A percentile compares a stretch with the other conserved stretches of the same genome.
phyloP scores from a whole-genome alignment of 2,888 invertebrate species.

The Allolobophora icterica region DNA sequence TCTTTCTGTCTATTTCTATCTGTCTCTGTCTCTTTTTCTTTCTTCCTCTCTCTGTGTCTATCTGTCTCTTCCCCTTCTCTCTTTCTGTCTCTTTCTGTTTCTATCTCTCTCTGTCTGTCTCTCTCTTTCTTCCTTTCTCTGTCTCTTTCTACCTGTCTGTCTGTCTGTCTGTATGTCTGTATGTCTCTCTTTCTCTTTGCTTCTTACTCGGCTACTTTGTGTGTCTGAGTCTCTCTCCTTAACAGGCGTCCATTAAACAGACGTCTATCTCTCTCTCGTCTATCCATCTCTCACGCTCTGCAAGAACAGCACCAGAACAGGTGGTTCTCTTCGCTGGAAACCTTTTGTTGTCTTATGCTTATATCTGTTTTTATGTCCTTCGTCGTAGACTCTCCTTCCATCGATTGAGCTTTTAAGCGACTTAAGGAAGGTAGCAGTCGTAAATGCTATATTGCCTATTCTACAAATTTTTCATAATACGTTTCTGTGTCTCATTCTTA shows the following conservation, averaged over 20 bases:
- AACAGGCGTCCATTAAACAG: no score
- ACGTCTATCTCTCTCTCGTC: no score
- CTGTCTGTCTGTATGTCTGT: neutral
- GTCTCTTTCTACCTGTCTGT: no score
- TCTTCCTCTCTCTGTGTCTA: neutral
- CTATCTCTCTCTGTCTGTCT: neutral
- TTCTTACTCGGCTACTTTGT: no score
- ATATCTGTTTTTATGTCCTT: neutral
- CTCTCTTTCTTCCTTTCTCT: neutral
- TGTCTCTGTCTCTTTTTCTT: neutral
- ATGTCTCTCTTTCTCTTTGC: neutral
- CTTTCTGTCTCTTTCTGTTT: neutral
- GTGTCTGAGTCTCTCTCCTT: no score
- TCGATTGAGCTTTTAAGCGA: conserved; percentile 11
- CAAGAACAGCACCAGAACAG: neutral
- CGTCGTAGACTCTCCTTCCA: neutral
- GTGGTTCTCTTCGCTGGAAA: neutral
- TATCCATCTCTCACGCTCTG: neutral
- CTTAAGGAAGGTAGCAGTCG: neutral
- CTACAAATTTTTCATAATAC: neutral
- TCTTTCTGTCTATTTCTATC: no score
- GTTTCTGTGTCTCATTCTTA: neutral
- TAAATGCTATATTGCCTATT: neutral
- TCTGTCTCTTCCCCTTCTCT: neutral
- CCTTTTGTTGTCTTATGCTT: neutral